A percentile compares a stretch with the other conserved stretches of the same genome.
Evolutionary conservation across 2,888 invertebrate genomes (phyloP).

Genomic region (Melieria omissa): DNA sequence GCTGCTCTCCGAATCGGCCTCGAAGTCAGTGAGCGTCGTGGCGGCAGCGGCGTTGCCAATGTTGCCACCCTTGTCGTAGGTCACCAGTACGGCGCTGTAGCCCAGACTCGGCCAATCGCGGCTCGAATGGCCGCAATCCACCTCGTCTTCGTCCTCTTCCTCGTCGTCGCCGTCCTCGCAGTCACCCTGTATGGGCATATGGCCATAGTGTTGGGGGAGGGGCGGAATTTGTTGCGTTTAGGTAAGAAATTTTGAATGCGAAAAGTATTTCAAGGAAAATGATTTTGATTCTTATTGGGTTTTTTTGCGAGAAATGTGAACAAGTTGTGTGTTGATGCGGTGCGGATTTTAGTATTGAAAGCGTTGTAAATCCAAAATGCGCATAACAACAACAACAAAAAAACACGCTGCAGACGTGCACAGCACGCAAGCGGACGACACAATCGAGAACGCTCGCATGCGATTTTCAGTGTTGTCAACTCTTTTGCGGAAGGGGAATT

Average conservation of each 20-base stretch:
- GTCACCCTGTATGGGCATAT: slow-evolving; percentile 46
- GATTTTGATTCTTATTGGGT: neutral
- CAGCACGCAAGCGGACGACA: no score
- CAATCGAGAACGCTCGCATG: neutral
- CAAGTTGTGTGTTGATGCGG: neutral
- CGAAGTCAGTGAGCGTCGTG: slow-evolving; percentile 68
- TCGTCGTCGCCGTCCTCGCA: slow-evolving; percentile 62
- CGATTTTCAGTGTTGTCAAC: slow-evolving; percentile 7
- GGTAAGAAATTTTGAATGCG: neutral
- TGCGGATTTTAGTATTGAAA: neutral
- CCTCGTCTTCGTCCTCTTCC: slow-evolving; percentile 57
- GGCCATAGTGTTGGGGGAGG: neutral
- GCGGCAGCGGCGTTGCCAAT: slow-evolving; percentile 43
- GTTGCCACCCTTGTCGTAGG: slow-evolving; percentile 42
- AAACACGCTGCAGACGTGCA: neutral
- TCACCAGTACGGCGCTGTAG: slow-evolving; percentile 49
- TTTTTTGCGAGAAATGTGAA: neutral
- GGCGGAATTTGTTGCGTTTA: neutral
- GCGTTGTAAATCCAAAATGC: slow-evolving; percentile 1
- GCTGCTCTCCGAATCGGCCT: slow-evolving; percentile 72
- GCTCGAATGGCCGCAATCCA: slow-evolving; percentile 52
- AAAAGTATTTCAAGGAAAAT: neutral
- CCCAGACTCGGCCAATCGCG: slow-evolving; percentile 51
- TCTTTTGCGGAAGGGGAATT: neutral
- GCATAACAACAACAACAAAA: neutral